Conservation (phyloP, 2,113 vertebrate genomes). For the Lepus timidus region DNA sequence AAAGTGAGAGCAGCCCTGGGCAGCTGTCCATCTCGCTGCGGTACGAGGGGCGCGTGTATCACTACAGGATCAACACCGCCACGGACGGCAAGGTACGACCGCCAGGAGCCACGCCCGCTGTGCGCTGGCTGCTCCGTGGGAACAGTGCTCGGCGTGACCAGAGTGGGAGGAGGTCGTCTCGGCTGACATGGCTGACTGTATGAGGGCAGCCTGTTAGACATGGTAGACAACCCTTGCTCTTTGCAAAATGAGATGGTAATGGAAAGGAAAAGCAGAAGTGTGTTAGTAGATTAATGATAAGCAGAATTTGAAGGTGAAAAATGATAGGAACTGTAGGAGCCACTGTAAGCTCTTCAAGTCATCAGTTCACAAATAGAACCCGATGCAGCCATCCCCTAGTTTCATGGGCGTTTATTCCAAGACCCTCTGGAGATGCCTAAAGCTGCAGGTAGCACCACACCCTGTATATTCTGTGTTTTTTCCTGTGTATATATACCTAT, state of each 20-base stretch:
- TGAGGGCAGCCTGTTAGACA: neutral
- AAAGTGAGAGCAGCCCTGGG: constrained; percentile 99
- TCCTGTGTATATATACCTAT: too few species aligned
- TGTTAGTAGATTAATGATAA: constrained; percentile 33
- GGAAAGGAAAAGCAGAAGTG: constrained; percentile 5
- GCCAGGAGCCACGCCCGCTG: neutral
- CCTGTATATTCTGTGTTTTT: too few species aligned
- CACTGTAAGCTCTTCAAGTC: neutral
- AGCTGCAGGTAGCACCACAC: too few species aligned
- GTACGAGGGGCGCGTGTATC: constrained; percentile 98
- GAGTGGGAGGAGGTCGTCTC: neutral
- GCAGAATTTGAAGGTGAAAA: constrained; percentile 35
- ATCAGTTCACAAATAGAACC: neutral
- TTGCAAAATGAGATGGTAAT: constrained; percentile 26
- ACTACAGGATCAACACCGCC: constrained; percentile 99
- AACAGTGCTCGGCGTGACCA: neutral
- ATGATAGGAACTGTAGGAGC: neutral
- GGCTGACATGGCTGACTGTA: neutral
- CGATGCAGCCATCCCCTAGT: neutral
- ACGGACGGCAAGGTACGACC: constrained; percentile 95
- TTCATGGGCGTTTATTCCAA: too few species aligned
- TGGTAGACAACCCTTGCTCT: neutral
- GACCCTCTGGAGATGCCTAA: too few species aligned
- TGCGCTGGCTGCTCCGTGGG: neutral
- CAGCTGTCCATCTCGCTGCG: constrained; percentile 98